A percentile compares a stretch with the other conserved stretches of the same genome.
phyloP scores from a whole-genome alignment of 2,113 vertebrate species.

The Macroglossus sobrinus region DNA sequence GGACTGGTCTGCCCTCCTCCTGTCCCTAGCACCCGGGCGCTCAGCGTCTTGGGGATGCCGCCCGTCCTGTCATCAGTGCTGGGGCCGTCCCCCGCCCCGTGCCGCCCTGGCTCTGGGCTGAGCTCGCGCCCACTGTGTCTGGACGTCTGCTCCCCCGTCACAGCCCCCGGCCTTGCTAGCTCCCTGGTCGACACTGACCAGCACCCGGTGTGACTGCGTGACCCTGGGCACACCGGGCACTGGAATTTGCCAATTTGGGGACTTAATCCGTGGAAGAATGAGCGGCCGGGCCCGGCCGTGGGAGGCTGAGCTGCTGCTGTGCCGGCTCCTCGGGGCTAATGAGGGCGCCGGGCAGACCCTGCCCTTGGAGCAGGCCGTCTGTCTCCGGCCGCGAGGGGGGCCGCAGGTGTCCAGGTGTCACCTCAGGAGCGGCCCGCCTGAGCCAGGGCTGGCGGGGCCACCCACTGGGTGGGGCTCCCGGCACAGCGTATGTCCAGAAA shows the following conservation, averaged over 20 bases:
- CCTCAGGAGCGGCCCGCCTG: background rate
- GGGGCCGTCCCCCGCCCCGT: accelerated
- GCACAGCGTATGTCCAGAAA: background rate
- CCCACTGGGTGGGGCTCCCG: background rate
- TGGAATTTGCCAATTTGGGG: conserved; percentile 86
- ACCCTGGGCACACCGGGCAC: conserved; percentile 80
- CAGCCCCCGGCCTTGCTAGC: background rate
- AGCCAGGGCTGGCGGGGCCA: background rate
- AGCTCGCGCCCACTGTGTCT: background rate
- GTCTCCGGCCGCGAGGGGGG: accelerated
- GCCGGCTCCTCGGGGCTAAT: conserved; percentile 86
- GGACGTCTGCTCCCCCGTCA: background rate
- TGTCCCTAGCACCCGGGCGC: accelerated
- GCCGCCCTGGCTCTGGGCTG: background rate
- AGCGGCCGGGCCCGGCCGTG: conserved; percentile 85
- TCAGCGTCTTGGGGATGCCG: accelerated
- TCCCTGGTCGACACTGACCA: conserved; percentile 77
- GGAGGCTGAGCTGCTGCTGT: conserved; percentile 84
- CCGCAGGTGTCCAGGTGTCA: no score
- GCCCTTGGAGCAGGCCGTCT: conserved; percentile 74
- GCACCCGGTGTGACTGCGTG: conserved; percentile 83
- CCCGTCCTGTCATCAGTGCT: accelerated
- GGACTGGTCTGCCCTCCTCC: accelerated
- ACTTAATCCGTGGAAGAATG: conserved; percentile 89
- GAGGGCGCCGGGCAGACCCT: conserved; percentile 84